Evolutionary conservation across 2,888 invertebrate species (phyloP).

Genomic region (Himalopsyche japonica): DNA sequence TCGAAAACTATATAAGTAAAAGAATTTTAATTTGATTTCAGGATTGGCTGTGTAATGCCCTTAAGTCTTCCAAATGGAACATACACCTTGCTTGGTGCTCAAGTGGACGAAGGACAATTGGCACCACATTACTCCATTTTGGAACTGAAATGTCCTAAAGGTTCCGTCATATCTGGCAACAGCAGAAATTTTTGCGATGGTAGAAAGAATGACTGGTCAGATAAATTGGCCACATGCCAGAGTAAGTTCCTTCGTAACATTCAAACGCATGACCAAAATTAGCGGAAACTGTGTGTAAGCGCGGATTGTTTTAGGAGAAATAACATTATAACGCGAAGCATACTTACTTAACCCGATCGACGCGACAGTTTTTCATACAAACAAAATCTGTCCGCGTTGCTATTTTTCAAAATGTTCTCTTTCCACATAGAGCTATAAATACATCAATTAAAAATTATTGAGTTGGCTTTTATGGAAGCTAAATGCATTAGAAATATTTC

Average conservation of each 20-base stretch:
- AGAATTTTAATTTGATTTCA: background rate
- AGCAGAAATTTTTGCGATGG: background rate
- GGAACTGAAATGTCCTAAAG: background rate
- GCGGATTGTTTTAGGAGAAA: background rate
- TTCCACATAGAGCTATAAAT: no score
- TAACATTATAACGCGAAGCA: background rate
- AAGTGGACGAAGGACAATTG: background rate
- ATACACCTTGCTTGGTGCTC: background rate
- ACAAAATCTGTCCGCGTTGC: no score
- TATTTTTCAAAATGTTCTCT: no score
- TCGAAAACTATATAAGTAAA: no score
- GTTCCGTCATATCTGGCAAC: background rate
- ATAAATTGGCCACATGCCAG: background rate
- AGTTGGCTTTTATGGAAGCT: no score
- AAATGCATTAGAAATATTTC: no score
- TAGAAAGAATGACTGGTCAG: background rate
- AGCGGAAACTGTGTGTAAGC: no score
- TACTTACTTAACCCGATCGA: no score
- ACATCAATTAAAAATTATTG: no score
- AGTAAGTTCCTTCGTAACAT: background rate
- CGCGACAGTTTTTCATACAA: no score
- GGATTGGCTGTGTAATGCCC: background rate
- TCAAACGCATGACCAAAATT: background rate
- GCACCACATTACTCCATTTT: background rate
- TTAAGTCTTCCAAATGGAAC: background rate